Base-by-base conservation (phyloP, 2,888 invertebrate genomes). In the Limenitis camilla region DNA sequence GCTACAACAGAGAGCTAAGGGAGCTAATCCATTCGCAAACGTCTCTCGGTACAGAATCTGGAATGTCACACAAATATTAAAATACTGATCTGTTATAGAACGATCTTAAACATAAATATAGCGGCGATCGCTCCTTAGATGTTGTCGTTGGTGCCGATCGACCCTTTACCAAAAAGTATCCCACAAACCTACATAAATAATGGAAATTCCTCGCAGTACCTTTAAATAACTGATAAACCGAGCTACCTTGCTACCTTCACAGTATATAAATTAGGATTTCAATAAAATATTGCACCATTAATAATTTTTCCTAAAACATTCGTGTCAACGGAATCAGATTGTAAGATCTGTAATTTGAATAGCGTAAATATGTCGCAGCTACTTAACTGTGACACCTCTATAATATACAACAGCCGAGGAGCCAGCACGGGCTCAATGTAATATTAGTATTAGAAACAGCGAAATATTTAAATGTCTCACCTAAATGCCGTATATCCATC, bases 41-140 rank as follows among this genome's bases (percentile, higher is more conserved):
- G 49, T 62, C 58, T 60, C 57, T 71, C 66, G 71, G 72, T 74
- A 78, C 67, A 76, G 71, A 74, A 76, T 79, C 77, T 87, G 86
- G 86, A 87, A 87, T 87, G 86, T 87, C 86, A 84, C 85, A 81
- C 82, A 84, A 78, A 76, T 81, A 78, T 79, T 78, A 81, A 81
- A 87, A 87, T 87, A 87, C 86, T 87, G 86, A 84, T 86, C 79
- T 81, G 78, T 84, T 81, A 78, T 76, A 79, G 71, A 79, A 80
- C 77, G 78, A 77, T 68, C 76, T 81, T 74, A 74, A 71, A 66
- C 41, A 51, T 39, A 45, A 80, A 79, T 76, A 78, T 78, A 79
- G 75, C 78, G 72, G 74, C 73, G 70, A 69, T 73, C 72, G 71
- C 72, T 64, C 65, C 61, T 58, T 61, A 71, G 76, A 74, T 76